phyloP scores from a whole-genome alignment of 2,888 invertebrate genomes.

The Strigamia maritima region DNA sequence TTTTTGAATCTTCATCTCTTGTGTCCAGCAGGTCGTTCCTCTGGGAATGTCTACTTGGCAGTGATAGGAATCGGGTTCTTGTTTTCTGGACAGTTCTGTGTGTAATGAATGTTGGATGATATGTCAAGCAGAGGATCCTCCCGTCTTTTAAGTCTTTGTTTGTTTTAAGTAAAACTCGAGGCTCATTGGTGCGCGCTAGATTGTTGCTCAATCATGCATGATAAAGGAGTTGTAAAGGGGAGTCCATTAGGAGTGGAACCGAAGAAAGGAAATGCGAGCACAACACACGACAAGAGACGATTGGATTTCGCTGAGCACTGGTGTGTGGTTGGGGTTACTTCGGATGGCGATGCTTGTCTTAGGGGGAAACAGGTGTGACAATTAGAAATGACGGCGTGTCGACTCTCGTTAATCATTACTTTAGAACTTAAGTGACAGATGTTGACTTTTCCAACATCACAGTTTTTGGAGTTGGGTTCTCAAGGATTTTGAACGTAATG shows the following conservation, averaged over 20 bases:
- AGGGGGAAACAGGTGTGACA: background rate
- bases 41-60: background rate
- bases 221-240: conserved; percentile 5
- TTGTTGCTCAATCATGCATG: background rate
- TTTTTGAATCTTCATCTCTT: conserved; percentile 9
- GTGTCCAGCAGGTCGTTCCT: conserved; percentile 7
- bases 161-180: background rate
- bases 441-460: background rate
- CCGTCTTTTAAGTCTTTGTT: background rate
- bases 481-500: background rate
- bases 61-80: conserved; percentile 4
- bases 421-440: background rate
- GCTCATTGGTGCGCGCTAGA: background rate
- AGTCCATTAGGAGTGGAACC: conserved; percentile 9
- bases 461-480: background rate
- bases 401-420: background rate
- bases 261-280: background rate
- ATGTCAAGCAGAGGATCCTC: background rate
- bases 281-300: conserved; percentile 4
- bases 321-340: background rate
- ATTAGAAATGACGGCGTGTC: conserved; percentile 20
- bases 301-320: conserved; percentile 1
- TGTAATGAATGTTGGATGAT: conserved; percentile 6
- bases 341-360: background rate
- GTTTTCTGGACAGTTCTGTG: background rate